Base-by-base conservation (phyloP, 2,113 vertebrate genomes). In the Clarias macrocephalus region DNA sequence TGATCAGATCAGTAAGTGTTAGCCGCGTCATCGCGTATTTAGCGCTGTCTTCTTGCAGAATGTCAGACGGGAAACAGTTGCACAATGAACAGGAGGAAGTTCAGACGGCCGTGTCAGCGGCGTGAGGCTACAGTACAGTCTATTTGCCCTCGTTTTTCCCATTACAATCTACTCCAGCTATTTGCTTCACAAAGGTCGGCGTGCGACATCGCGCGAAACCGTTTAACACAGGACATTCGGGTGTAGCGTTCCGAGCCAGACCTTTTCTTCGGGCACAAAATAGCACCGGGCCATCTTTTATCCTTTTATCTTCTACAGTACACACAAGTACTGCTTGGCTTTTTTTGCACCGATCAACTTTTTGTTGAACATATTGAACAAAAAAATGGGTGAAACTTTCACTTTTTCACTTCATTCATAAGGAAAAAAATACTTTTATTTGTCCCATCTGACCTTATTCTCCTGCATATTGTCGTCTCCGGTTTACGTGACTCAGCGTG, bases 111-210 rank as follows among this genome's bases (percentile, higher is more conserved):
- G 62, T 84, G 52, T 83, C 57, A 63, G 37, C 62, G 30, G 37
- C 62, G 33, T 48, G 52, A 70, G 18, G 57, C 33, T 52, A 48
- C 18, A 59, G 57, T 59, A 59, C 11, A n/a, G n/a, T n/a, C n/a
- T n/a, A 5, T 33, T 42, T 19, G 0, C 21, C 21, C 70, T 23
- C 19, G 19, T 73, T 73, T 42, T 48, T 80, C 66, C 11, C 33
- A 33, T 83, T 63, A 13, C 63, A 57, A 48, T 70, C 65, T 56
- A 30, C 84, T 87, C 37, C 81, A 54, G 15, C 16, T 8, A 48
- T 59, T 80, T 68, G 59, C 60, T 85, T 87, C 65, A 66, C 59
- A 89, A 81, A 85, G 83, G 88, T 82, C 88, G 83, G 68, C 23
- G 21, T n/a, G 68, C 70, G 65, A 42, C 62, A 11, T 70, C 56